Evolutionary conservation across 2,113 vertebrate species (phyloP).

Genomic region (Albula glossodonta): DNA sequence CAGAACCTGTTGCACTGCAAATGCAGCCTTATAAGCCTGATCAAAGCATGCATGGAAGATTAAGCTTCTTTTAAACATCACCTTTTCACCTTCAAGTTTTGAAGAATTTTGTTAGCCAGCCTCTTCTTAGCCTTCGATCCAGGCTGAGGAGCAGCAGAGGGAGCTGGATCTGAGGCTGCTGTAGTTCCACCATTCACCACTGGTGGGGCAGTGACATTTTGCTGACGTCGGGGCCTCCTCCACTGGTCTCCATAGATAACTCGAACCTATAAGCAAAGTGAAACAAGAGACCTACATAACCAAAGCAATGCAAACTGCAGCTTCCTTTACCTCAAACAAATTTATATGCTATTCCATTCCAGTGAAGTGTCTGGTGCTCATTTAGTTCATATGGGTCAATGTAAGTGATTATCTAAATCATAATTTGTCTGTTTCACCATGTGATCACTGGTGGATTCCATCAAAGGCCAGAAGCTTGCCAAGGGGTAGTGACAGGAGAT

Average conservation of each 20-base stretch:
- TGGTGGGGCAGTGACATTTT: background rate
- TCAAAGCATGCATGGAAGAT: no score
- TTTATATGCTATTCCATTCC: no score
- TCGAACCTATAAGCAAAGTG: constrained; percentile 39
- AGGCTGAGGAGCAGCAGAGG: constrained; percentile 18
- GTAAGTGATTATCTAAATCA: background rate
- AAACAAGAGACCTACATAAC: background rate
- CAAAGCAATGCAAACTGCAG: background rate
- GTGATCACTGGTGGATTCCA: background rate
- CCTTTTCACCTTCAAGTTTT: constrained; percentile 57
- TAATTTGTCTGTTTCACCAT: background rate
- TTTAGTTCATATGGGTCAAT: background rate
- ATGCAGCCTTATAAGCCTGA: no score
- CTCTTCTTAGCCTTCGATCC: constrained; percentile 54
- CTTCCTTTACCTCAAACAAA: background rate
- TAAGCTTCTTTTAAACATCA: constrained; percentile 16
- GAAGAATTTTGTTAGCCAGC: constrained; percentile 52
- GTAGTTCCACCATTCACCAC: background rate
- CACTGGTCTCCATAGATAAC: constrained; percentile 62
- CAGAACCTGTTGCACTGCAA: no score
- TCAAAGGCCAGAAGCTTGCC: no score
- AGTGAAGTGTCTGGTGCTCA: background rate
- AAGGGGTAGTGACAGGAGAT: no score
- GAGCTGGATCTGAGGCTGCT: background rate
- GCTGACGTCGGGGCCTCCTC: constrained; percentile 35